These are phyloP conservation scores for Acanthis flammea DNA, from an alignment of 2,797 vertebrate genomes.

Conservation along the genomic window DNA sequence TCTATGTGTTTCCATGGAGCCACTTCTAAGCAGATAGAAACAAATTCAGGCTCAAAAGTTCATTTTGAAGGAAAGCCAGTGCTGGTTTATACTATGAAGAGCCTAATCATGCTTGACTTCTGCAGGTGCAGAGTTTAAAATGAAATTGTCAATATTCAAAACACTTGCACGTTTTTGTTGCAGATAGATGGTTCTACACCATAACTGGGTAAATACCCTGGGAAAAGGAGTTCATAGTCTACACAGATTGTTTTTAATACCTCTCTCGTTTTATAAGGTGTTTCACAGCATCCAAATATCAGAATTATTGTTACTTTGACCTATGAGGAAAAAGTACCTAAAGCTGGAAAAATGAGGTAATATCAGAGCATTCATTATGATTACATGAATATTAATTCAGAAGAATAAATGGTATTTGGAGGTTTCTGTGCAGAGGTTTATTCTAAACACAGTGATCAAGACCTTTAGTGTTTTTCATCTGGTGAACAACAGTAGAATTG, in stretches of 20 bases:
- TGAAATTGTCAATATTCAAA: background rate
- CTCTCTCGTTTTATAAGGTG: background rate
- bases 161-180: background rate
- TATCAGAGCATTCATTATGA: background rate
- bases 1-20: conserved; percentile 49
- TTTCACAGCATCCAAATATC: background rate
- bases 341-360: background rate
- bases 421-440: background rate
- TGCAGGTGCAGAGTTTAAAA: conserved; percentile 24
- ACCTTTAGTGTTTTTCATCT: background rate
- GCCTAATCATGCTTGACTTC: background rate
- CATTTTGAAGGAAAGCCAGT: conserved; percentile 1
- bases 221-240: background rate
- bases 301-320: background rate
- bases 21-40: conserved; percentile 34
- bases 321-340: background rate
- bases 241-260: background rate
- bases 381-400: background rate
- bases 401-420: background rate
- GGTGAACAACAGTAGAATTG: background rate
- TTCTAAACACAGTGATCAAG: background rate
- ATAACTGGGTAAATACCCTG: background rate
- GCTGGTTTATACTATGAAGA: background rate
- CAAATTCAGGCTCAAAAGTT: conserved; percentile 19
- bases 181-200: background rate